Evolutionary conservation across 1,140 invertebrate species (phyloP).

Genomic region (Maconellicoccus hirsutus): DNA sequence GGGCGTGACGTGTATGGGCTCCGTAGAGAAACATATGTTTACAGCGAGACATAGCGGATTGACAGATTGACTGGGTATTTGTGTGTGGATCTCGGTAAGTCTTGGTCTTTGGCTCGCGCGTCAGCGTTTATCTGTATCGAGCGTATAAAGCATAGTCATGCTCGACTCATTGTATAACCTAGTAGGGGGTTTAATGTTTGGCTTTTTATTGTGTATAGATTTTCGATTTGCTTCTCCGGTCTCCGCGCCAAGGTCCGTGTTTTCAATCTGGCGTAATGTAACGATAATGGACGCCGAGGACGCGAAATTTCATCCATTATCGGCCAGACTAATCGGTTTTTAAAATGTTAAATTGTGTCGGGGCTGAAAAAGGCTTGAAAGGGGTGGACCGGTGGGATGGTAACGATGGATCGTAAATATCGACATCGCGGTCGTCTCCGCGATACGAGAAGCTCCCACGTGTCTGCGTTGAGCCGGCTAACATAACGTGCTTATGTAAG

Average conservation of each 20-base stretch:
- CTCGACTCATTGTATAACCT: conserved; percentile 15
- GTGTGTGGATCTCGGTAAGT: too few species aligned
- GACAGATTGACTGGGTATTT: conserved; percentile 21
- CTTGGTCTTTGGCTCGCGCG: too few species aligned
- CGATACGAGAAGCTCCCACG: too few species aligned
- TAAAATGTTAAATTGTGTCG: neutral
- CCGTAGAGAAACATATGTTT: conserved; percentile 16
- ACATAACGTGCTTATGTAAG: too few species aligned
- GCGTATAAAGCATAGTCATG: conserved; percentile 15
- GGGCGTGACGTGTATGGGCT: neutral
- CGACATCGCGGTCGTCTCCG: too few species aligned
- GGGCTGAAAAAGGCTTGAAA: too few species aligned
- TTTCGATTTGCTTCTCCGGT: too few species aligned
- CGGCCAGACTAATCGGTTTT: neutral
- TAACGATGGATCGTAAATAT: too few species aligned
- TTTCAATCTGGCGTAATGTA: neutral
- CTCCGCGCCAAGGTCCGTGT: too few species aligned
- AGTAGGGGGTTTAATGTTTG: conserved; percentile 15
- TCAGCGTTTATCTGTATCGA: neutral
- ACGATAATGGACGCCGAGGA: neutral
- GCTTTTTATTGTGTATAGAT: neutral
- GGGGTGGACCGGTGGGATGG: too few species aligned
- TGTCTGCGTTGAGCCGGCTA: too few species aligned
- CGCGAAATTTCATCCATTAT: neutral
- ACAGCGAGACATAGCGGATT: neutral